Conservation (phyloP, 2,888 invertebrate species). For the Salpingus planirostris region DNA sequence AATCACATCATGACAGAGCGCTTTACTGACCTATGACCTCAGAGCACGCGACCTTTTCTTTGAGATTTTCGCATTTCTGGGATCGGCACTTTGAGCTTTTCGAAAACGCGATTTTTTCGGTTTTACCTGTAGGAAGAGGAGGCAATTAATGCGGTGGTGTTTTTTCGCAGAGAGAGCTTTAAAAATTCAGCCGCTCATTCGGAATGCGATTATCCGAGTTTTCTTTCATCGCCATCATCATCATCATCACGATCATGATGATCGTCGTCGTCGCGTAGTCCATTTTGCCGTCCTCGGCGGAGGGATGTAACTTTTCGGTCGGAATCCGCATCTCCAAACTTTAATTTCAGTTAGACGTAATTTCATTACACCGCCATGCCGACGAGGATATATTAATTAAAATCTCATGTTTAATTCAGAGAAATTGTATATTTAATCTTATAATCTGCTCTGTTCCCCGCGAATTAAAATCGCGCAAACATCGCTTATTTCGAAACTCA, state of each 20-base stretch:
- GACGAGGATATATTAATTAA: conserved; percentile 43
- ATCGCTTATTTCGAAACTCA: conserved; percentile 35
- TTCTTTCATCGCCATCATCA: conserved; percentile 14
- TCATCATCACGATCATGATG: too few species aligned
- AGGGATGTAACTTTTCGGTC: too few species aligned
- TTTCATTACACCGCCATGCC: conserved; percentile 34
- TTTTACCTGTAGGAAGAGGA: too few species aligned
- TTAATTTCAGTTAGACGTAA: conserved; percentile 36
- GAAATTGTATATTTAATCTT: conserved; percentile 43
- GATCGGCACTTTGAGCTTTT: too few species aligned
- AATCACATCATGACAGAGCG: conserved; percentile 25
- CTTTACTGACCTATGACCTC: conserved; percentile 18
- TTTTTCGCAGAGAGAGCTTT: conserved; percentile 2
- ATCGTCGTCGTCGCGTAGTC: too few species aligned
- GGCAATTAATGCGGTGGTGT: background rate
- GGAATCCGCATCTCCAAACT: conserved; percentile 29
- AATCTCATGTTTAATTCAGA: conserved; percentile 42
- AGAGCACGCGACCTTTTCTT: too few species aligned
- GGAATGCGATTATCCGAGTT: conserved; percentile 12
- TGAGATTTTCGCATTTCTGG: too few species aligned
- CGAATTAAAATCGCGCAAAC: conserved; percentile 41
- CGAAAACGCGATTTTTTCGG: background rate
- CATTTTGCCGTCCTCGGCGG: too few species aligned
- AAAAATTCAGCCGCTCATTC: conserved; percentile 10
- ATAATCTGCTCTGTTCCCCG: conserved; percentile 40